Evolutionary conservation across 2,888 invertebrate species (phyloP).

Genomic region (Chrysopilus asiliformis): DNA sequence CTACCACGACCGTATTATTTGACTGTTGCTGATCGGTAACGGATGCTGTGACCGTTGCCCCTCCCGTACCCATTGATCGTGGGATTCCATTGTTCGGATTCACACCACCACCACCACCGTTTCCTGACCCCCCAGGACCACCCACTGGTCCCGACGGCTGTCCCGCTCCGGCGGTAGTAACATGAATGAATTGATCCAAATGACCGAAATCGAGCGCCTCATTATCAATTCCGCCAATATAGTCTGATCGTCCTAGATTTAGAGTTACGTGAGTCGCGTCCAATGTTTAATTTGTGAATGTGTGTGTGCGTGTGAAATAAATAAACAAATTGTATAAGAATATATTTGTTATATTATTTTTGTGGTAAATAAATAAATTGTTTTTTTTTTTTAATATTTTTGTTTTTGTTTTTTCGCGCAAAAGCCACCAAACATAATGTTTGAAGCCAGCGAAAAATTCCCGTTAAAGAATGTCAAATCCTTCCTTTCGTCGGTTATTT

Average conservation of each 20-base stretch:
- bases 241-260: slow-evolving; percentile 74
- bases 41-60: background rate
- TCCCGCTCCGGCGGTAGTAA: slow-evolving; percentile 36
- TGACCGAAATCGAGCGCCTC: slow-evolving; percentile 67
- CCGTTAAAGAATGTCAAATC: too few species aligned
- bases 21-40: slow-evolving; percentile 1
- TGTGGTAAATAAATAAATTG: too few species aligned
- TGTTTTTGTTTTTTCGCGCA: too few species aligned
- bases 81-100: background rate
- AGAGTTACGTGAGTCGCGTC: too few species aligned
- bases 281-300: too few species aligned
- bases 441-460: too few species aligned
- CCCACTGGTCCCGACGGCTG: slow-evolving; percentile 21
- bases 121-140: background rate
- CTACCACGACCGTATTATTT: background rate
- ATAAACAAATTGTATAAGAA: too few species aligned
- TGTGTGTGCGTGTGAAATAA: too few species aligned
- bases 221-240: slow-evolving; percentile 76
- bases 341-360: too few species aligned
- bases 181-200: slow-evolving; percentile 75
- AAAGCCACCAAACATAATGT: too few species aligned
- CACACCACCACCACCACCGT: background rate
- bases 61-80: background rate
- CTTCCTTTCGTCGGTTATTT: too few species aligned
- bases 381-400: too few species aligned